Conservation (phyloP, 1,140 invertebrate species). For the Hylaeus anthracinus region DNA sequence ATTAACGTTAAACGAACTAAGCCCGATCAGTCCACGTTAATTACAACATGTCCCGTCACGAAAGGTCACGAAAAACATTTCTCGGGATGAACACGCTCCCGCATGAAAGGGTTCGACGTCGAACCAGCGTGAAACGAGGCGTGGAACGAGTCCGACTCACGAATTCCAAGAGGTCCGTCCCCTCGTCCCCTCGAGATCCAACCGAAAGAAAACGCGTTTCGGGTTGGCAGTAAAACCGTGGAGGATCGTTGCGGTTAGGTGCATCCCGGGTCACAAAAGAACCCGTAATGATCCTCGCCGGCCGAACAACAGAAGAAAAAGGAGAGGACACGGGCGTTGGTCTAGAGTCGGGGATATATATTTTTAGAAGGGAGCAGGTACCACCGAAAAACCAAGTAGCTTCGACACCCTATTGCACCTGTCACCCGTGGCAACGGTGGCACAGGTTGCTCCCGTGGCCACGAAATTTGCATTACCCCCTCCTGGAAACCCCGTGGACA, state of each 20-base stretch:
- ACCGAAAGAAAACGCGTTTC: constrained; percentile 9
- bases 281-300: constrained; percentile 66
- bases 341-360: constrained; percentile 72
- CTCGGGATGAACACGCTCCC: background rate
- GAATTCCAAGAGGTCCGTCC: constrained; percentile 17
- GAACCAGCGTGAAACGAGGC: background rate
- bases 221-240: constrained; percentile 31
- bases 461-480: constrained; percentile 69
- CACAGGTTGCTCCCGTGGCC: constrained; percentile 63
- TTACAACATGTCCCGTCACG: too few relatives aligned
- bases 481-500: constrained; percentile 21
- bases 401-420: constrained; percentile 69
- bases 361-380: constrained; percentile 67
- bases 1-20: too few relatives aligned
- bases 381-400: constrained; percentile 59
- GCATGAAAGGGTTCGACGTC: too few relatives aligned
- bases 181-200: constrained; percentile 17
- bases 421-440: constrained; percentile 68
- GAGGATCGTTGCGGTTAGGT: constrained; percentile 52
- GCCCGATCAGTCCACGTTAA: too few relatives aligned
- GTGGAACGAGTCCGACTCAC: constrained; percentile 1
- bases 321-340: constrained; percentile 37
- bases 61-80: too few relatives aligned
- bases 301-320: constrained; percentile 42
- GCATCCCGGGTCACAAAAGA: constrained; percentile 65